Percentiles rank a stretch among this genome's conserved stretches.
Conservation (phyloP, 2,797 vertebrate species). For the Micromesistius poutassou region DNA sequence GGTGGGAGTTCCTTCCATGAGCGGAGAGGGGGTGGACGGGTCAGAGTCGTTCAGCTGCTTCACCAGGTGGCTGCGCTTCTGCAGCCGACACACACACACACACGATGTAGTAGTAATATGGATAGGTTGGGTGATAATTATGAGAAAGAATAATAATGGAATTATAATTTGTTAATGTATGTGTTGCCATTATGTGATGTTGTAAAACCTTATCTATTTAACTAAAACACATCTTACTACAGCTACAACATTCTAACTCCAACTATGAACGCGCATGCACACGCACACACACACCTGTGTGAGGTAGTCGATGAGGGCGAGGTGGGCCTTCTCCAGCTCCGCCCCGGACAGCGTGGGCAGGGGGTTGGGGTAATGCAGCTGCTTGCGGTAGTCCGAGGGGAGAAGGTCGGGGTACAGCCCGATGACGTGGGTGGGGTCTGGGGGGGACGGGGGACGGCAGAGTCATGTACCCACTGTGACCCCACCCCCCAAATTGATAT, state of each 20-base stretch:
- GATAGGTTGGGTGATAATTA: too few species aligned
- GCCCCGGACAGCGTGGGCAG: conserved; percentile 86
- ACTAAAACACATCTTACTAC: too few species aligned
- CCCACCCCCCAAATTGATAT: too few species aligned
- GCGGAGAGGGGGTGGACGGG: conserved; percentile 90
- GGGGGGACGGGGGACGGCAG: conserved; percentile 6
- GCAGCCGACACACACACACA: background rate
- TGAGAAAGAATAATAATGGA: too few species aligned
- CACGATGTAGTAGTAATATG: background rate
- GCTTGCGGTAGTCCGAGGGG: conserved; percentile 93
- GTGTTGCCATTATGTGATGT: too few species aligned
- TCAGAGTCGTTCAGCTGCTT: conserved; percentile 95
- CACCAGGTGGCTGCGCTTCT: conserved; percentile 97
- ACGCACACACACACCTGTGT: conserved; percentile 77
- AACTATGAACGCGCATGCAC: too few species aligned
- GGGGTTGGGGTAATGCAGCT: conserved; percentile 95
- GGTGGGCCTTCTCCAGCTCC: conserved; percentile 93
- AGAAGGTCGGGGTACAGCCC: conserved; percentile 96
- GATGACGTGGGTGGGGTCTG: conserved; percentile 98
- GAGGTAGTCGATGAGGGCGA: conserved; percentile 98
- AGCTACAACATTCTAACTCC: too few species aligned
- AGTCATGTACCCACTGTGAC: background rate
- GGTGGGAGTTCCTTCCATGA: conserved; percentile 96
- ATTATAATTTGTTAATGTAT: too few species aligned
- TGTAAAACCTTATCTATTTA: too few species aligned